Conservation (phyloP, 30 jellyfish, hydroid and myxozoan species). For the Hydra vulgaris region DNA sequence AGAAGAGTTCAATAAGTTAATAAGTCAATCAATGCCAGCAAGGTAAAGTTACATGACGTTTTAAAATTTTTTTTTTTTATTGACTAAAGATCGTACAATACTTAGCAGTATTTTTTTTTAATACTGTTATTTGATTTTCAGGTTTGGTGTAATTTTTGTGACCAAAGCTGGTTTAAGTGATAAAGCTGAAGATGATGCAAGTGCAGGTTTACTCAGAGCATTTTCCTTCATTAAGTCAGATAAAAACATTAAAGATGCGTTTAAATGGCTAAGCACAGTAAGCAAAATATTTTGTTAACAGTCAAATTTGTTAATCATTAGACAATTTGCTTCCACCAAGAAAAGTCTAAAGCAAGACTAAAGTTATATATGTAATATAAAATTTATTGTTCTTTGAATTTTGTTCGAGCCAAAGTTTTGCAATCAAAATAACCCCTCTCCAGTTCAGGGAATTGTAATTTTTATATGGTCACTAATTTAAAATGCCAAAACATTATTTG, state of each 20-base stretch:
- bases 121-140: not conserved
- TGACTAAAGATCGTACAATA: too few relatives aligned
- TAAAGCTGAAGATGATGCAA: constrained; percentile 43
- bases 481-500: too few relatives aligned
- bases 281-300: not conserved
- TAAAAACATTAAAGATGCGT: constrained; percentile 45
- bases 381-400: too few relatives aligned
- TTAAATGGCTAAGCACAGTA: constrained; percentile 54
- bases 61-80: too few relatives aligned
- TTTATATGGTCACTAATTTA: too few relatives aligned
- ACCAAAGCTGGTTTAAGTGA: constrained; percentile 50
- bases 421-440: too few relatives aligned
- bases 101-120: not conserved
- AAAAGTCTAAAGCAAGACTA: too few relatives aligned
- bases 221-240: constrained; percentile 73
- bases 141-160: constrained; percentile 79
- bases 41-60: constrained; percentile 20
- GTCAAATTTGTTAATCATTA: not conserved
- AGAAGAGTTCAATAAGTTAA: constrained; percentile 33
- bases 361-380: too few relatives aligned
- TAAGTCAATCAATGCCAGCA: constrained; percentile 71
- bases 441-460: too few relatives aligned
- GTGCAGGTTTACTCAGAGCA: constrained; percentile 66
- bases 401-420: too few relatives aligned
- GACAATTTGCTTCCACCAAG: not conserved